Evolutionary conservation across 2,888 invertebrate genomes (phyloP).

Genomic region (Idaea aversata): DNA sequence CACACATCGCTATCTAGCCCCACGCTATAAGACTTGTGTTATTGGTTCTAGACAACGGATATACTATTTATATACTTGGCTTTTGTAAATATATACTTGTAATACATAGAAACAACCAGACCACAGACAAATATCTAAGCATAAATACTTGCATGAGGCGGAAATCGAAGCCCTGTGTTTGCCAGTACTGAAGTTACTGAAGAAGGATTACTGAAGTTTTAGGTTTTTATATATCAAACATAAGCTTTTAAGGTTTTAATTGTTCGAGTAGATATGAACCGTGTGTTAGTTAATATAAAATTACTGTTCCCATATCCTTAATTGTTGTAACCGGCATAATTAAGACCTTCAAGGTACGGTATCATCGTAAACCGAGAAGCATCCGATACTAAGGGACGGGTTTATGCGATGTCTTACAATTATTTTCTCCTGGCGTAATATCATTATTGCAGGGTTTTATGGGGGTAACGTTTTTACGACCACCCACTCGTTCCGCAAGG

Average conservation of each 20-base stretch:
- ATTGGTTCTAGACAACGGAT: no score
- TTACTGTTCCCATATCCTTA: background rate
- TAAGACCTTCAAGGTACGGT: slow-evolving; percentile 44
- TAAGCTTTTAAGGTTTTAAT: background rate
- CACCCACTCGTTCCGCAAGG: slow-evolving; percentile 28
- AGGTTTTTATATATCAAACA: background rate
- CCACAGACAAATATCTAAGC: background rate
- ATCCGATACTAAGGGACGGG: slow-evolving; percentile 26
- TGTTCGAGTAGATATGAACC: background rate
- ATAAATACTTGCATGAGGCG: no score
- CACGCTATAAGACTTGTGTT: no score
- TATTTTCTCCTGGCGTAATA: slow-evolving; percentile 56
- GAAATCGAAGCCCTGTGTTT: no score
- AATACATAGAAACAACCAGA: no score
- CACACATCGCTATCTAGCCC: no score
- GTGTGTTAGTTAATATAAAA: background rate
- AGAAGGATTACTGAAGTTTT: background rate
- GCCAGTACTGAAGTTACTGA: no score
- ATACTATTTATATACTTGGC: no score
- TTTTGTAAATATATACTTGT: no score
- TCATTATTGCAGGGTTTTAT: slow-evolving; percentile 60
- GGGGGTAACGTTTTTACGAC: slow-evolving; percentile 55
- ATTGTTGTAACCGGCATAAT: slow-evolving; percentile 46
- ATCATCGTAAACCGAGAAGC: slow-evolving; percentile 51
- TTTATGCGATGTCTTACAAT: slow-evolving; percentile 55